phyloP scores from a whole-genome alignment of 2,888 invertebrate genomes.

The Phorcus lineatus region DNA sequence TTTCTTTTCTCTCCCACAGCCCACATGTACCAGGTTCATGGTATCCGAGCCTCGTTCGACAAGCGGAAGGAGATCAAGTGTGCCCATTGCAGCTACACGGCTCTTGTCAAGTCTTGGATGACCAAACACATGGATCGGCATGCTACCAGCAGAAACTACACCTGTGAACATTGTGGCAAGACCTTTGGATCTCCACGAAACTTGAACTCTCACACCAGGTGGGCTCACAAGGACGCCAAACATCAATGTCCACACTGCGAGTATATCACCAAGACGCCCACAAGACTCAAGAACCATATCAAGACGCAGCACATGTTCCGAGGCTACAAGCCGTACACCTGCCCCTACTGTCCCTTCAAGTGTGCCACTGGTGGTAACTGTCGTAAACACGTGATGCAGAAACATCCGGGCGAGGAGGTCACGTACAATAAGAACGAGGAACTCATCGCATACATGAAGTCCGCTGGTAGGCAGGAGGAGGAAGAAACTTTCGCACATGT shows the following conservation, averaged over 20 bases:
- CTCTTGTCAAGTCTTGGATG: constrained; percentile 47
- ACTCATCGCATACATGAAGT: neutral
- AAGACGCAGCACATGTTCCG: constrained; percentile 62
- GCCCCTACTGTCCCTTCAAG: constrained; percentile 61
- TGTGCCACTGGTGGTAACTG: constrained; percentile 64
- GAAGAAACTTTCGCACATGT: neutral
- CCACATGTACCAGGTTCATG: constrained; percentile 54
- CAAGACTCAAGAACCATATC: constrained; percentile 58
- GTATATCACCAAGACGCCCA: constrained; percentile 52
- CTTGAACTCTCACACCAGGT: constrained; percentile 51
- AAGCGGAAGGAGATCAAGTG: constrained; percentile 44
- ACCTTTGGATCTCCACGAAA: constrained; percentile 47
- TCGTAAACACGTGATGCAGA: constrained; percentile 60
- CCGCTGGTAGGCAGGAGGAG: neutral
- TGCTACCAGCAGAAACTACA: constrained; percentile 46
- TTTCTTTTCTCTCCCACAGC: constrained; percentile 39
- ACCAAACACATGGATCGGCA: constrained; percentile 54
- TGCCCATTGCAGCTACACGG: constrained; percentile 47
- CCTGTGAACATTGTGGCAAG: constrained; percentile 48
- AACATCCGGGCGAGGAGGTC: constrained; percentile 54
- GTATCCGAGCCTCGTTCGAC: constrained; percentile 44
- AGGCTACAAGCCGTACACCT: constrained; percentile 60
- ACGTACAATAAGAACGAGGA: constrained; percentile 39
- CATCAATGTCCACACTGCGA: constrained; percentile 57
- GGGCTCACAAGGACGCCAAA: constrained; percentile 54